phyloP scores from a whole-genome alignment of 2,888 invertebrate genomes.

The Lasioglossum morio region DNA sequence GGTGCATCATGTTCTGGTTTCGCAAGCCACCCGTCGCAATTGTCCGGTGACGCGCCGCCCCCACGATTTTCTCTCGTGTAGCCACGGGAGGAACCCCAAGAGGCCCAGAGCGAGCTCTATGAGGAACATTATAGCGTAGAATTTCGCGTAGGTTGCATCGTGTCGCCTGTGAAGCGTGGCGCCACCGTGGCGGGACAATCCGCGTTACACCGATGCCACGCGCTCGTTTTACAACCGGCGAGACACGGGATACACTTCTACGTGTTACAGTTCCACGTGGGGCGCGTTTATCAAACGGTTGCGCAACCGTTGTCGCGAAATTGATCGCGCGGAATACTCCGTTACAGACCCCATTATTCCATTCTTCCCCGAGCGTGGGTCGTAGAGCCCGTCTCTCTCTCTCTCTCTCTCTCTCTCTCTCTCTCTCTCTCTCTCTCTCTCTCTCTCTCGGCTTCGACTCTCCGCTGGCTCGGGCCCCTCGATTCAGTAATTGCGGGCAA shows the following conservation, averaged over 20 bases:
- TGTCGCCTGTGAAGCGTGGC: constrained; percentile 72
- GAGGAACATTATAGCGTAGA: constrained; percentile 67
- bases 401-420: too few species aligned
- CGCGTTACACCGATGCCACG: constrained; percentile 68
- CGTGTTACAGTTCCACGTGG: constrained; percentile 61
- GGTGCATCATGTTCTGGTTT: constrained; percentile 64
- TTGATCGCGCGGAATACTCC: constrained; percentile 58
- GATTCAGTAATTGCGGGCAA: constrained; percentile 53
- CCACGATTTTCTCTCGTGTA: constrained; percentile 68
- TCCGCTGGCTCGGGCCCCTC: background rate
- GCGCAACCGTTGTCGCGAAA: constrained; percentile 61
- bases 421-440: too few species aligned
- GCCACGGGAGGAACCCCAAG: constrained; percentile 58
- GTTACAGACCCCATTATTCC: constrained; percentile 54
- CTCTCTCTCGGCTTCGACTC: background rate
- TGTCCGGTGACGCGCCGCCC: constrained; percentile 66
- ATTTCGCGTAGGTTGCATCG: constrained; percentile 76
- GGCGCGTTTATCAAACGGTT: constrained; percentile 60
- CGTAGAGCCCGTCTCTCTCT: background rate
- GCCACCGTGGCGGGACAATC: constrained; percentile 78
- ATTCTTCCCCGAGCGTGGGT: constrained; percentile 43
- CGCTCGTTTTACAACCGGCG: constrained; percentile 59
- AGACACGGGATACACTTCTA: constrained; percentile 54
- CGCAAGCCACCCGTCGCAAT: constrained; percentile 63
- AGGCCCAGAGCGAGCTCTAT: constrained; percentile 30